Percentiles rank a stretch among this genome's conserved stretches.
Evolutionary conservation across 2,888 invertebrate genomes (phyloP).

Genomic region (Lepidonotus clava): DNA sequence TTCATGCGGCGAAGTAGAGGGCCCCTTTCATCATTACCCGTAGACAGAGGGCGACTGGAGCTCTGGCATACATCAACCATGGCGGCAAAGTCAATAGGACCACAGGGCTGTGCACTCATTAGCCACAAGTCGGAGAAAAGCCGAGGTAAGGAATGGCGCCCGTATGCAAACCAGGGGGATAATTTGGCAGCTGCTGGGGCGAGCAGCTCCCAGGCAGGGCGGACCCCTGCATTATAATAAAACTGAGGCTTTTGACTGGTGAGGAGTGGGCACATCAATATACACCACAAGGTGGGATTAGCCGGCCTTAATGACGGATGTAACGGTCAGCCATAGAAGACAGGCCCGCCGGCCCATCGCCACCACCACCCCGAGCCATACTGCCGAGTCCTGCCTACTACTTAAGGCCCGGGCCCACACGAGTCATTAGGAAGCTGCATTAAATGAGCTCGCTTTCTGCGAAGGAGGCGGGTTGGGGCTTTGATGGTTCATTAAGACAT

Average conservation of each 20-base stretch:
- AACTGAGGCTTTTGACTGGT: conserved; percentile 18
- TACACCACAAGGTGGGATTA: conserved; percentile 25
- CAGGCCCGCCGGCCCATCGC: background rate
- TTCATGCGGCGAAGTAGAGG: background rate
- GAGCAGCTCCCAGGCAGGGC: background rate
- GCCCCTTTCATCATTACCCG: conserved; percentile 4
- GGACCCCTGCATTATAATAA: conserved; percentile 22
- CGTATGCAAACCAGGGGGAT: conserved; percentile 30
- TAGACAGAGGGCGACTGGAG: background rate
- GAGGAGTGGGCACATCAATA: background rate
- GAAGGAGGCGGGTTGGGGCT: background rate
- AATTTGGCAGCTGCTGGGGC: conserved; percentile 15
- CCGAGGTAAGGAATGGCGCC: background rate
- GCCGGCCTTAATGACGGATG: conserved; percentile 11
- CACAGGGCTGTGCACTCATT: conserved; percentile 13
- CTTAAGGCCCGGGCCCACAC: background rate
- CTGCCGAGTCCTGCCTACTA: background rate
- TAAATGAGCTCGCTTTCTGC: conserved; percentile 2
- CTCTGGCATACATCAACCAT: conserved; percentile 34
- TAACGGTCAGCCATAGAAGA: conserved; percentile 23
- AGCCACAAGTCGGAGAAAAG: conserved; percentile 24
- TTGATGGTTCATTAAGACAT: conserved; percentile 15
- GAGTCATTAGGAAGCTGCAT: background rate
- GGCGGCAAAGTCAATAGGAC: conserved; percentile 30
- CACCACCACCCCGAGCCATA: background rate